Evolutionary conservation across 1,140 invertebrate genomes (phyloP), one percentile per base, ranked within the genome.

Genomic region (Oppia nitens): DNA sequence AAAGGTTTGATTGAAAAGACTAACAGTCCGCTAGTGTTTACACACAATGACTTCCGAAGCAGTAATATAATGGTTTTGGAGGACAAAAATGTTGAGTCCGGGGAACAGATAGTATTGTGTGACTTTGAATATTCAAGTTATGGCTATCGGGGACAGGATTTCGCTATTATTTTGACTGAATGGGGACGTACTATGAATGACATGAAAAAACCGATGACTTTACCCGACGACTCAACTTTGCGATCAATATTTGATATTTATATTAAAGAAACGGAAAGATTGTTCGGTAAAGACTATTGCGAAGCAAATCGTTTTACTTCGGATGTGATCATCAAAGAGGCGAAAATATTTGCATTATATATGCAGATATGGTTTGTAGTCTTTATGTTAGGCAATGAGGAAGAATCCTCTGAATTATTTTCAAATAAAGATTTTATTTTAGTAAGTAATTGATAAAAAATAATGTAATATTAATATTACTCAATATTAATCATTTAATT

Each of bases 61-160:
- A 48, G 4, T 21, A 54, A 54, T 26, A 54, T 54, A 9, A n/a
- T 54, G 20, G 53, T 54, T n/a, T 9, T 25, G 9, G 27, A 28
- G n/a, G 32, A 54, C 28, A 20, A 17, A 6, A 54, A 24, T 28
- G 45, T 14, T 47, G n/a, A 47, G 14, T 9, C 32, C 6, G 17
- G 32, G 17, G 32, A 40, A 9, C 4, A 20, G 28, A 47, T 54
- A 29, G 17, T 54, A 9, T 6, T 54, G 6, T 29, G 26, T 45
- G 53, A 54, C 21, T 54, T 47, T 27, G 53, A 54, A 28, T 54
- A 28, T 26, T 54, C 53, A 11, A 20, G 53, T 26, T 54, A 54
- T 45, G 53, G 26, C 28, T 54, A 21, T 28, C 4, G 53, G 11
- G 53, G 53, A 9, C 25, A 9, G 47, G 53, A 54, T 28, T 45